A percentile compares a stretch with the other conserved stretches of the same genome.
These are phyloP conservation scores for Ophion costatus DNA, from an alignment of 2,888 invertebrate genomes.

Conservation along the genomic window DNA sequence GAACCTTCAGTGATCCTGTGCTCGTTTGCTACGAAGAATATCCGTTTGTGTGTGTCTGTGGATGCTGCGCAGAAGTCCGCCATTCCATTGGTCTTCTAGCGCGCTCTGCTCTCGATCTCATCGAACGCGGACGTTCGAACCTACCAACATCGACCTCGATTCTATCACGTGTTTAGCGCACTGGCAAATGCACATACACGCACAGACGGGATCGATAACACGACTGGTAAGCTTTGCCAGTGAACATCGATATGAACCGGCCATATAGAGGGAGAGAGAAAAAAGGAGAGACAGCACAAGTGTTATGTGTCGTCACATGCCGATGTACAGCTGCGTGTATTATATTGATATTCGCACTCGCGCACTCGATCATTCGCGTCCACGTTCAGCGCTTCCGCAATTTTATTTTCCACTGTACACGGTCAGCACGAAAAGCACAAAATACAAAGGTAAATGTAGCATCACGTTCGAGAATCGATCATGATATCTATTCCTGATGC, in stretches of 20 bases:
- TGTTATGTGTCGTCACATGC: constrained; percentile 30
- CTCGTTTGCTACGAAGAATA: constrained; percentile 8
- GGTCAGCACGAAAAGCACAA: constrained; percentile 1
- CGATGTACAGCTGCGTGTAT: constrained; percentile 36
- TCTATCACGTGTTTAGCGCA: constrained; percentile 20
- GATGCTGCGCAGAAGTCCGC: too few relatives aligned
- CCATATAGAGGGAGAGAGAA: constrained; percentile 2
- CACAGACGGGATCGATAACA: constrained; percentile 57
- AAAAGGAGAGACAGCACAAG: neutral
- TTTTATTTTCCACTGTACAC: constrained; percentile 31
- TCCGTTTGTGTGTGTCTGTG: too few relatives aligned
- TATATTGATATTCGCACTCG: constrained; percentile 19
- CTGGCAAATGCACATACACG: neutral
- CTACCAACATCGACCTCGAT: constrained; percentile 55
- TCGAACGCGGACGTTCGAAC: constrained; percentile 22
- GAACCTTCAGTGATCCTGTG: neutral
- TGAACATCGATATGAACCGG: constrained; percentile 50
- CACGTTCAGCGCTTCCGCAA: constrained; percentile 25
- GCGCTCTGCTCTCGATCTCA: constrained; percentile 36
- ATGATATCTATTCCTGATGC: neutral
- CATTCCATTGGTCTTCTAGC: neutral
- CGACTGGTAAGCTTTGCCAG: constrained; percentile 50
- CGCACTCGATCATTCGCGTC: neutral
- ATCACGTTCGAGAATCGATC: constrained; percentile 31
- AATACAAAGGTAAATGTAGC: constrained; percentile 5